Evolutionary conservation across 2,888 invertebrate genomes (phyloP), one percentile per base, ranked within the genome.

Genomic region (Camponotus fellah): DNA sequence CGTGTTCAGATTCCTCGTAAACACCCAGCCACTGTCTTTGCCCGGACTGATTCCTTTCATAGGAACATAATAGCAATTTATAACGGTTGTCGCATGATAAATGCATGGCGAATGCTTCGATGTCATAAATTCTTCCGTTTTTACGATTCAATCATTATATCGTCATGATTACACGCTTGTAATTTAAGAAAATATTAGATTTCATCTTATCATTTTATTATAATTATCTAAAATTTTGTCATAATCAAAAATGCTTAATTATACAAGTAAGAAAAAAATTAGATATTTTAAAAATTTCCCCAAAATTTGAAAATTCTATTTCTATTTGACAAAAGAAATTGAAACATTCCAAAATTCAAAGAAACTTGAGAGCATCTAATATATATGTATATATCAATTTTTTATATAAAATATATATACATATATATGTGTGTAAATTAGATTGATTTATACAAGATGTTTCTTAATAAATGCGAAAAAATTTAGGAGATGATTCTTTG

Each of bases 1-100:
- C 69, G 56, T 12, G 46, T 74, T 53, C 69, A 26, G 56, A 64
- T 85, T 83, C 75, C 86, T 66, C 83, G 64, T 83, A 85, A 88
- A 88, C 79, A 83, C 21, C 49, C 65, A 10, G 12, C 12, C 68
- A 43, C 37, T 76, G 49, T 86, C 82, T 84, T 86, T 83, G 76
- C 68, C n/a, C 12, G 60, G 46, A 85, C 83, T 72, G 85, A 87
- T 66, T 84, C 58, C 69, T 58, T 62, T n/a, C 37, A 26, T 21
- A 43, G 10, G 17, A 21, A 5, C 17, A 46, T 32, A 80, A 21
- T 26, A 60, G 43, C 21, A 56, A 69, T 60, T 40, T 43, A 43
- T 40, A 77, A 66, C 21, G 43, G 10, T 32, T 69, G 34, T 60
- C 46, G 10, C 69, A 68, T 69, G 56, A 14, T 66, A 53, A 77